Percentiles rank a stretch among this genome's conserved stretches.
Conservation (phyloP, 1,140 invertebrate species). For the Rhyzopertha dominica region DNA sequence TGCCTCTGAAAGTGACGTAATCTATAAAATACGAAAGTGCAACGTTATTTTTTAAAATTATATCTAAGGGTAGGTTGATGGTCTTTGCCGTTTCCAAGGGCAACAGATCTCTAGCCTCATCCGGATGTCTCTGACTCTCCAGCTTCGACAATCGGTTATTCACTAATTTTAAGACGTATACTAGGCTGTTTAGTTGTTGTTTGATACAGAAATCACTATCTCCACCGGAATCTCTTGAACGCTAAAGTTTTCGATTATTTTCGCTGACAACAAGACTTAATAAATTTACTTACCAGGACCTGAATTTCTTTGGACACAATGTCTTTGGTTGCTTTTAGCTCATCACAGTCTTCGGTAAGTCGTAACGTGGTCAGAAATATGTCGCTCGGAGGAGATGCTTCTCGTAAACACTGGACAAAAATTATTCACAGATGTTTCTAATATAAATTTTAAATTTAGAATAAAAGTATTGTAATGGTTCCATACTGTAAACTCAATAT, state of each 20-base stretch:
- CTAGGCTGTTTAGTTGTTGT: conserved; percentile 82
- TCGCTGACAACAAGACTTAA: not conserved
- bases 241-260: conserved; percentile 44
- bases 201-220: conserved; percentile 79
- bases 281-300: conserved; percentile 53
- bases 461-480: conserved; percentile 3
- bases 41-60: conserved; percentile 75
- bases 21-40: conserved; percentile 79
- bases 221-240: conserved; percentile 77
- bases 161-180: conserved; percentile 74
- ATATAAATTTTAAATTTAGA: conserved; percentile 6
- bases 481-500: too few relatives aligned
- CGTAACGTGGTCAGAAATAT: conserved; percentile 76
- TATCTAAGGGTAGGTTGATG: conserved; percentile 67
- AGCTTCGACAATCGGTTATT: conserved; percentile 61
- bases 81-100: conserved; percentile 51
- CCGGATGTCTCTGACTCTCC: conserved; percentile 53
- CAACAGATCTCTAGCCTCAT: too few relatives aligned
- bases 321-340: conserved; percentile 73
- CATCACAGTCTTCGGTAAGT: conserved; percentile 70
- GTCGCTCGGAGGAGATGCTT: conserved; percentile 70
- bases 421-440: conserved; percentile 4
- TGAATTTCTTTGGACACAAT: conserved; percentile 76
- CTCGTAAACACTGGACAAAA: conserved; percentile 66
- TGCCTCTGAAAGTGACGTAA: conserved; percentile 67